A percentile compares a stretch with the other conserved stretches of the same genome.
Conservation (phyloP, 2,113 vertebrate species). For the Ovis canadensis region DNA sequence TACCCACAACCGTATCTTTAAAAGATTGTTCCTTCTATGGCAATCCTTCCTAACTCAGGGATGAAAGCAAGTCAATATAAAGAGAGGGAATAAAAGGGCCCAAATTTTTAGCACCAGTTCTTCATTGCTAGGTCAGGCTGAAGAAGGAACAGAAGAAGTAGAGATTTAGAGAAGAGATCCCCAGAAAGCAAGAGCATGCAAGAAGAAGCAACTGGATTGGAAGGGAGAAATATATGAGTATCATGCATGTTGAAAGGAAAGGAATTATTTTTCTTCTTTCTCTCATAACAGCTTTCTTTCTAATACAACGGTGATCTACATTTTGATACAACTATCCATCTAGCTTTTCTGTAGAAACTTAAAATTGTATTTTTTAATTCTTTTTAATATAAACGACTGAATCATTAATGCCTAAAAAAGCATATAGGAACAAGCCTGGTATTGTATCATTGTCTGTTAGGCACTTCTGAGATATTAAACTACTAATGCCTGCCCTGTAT, state of each 20-base stretch:
- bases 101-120: neutral
- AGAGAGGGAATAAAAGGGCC: neutral
- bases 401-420: neutral
- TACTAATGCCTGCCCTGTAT: neutral
- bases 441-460: neutral
- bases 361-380: neutral
- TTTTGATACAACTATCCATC: neutral
- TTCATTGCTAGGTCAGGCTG: neutral
- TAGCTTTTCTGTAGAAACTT: neutral
- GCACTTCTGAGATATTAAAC: neutral
- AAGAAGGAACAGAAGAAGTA: neutral
- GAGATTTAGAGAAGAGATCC: neutral
- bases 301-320: neutral
- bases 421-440: neutral
- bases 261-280: neutral
- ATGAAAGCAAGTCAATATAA: neutral
- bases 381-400: neutral
- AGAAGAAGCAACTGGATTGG: neutral
- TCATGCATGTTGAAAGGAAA: neutral
- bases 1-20: neutral
- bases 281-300: neutral
- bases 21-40: neutral
- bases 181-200: neutral
- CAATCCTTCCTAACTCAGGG: neutral
- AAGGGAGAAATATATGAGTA: neutral